Conservation (phyloP, 2,113 vertebrate genomes). For the Glaucomys volans region DNA sequence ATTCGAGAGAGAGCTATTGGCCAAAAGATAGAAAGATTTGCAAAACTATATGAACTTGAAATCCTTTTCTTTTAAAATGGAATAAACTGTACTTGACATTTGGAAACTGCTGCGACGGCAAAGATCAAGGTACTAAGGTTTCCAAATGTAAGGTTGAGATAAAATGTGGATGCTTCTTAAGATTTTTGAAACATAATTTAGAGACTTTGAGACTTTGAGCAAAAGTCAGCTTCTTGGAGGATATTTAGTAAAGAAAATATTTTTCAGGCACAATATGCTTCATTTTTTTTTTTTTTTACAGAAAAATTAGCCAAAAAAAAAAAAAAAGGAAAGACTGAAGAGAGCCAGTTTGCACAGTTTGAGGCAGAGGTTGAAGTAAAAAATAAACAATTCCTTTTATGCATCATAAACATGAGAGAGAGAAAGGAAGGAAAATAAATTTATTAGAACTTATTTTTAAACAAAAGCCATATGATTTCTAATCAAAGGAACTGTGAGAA, state of each 20-base stretch:
- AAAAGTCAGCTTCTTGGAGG: conserved; percentile 65
- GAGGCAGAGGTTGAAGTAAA: background rate
- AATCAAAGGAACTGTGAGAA: background rate
- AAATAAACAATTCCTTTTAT: conserved; percentile 30
- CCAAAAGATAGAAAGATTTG: conserved; percentile 54
- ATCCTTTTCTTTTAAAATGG: conserved; percentile 56
- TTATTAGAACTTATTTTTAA: background rate
- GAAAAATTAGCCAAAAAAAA: conserved; percentile 23
- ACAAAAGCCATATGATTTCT: background rate
- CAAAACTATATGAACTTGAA: conserved; percentile 62
- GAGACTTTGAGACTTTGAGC: conserved; percentile 65
- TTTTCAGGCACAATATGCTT: conserved; percentile 51
- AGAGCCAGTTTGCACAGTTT: background rate
- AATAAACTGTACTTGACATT: conserved; percentile 68
- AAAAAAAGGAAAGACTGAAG: background rate
- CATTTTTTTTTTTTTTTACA: conserved; percentile 70
- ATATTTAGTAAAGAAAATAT: conserved; percentile 58
- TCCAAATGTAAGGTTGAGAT: conserved; percentile 59
- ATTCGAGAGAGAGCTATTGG: background rate
- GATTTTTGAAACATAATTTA: conserved; percentile 54
- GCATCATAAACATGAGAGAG: background rate
- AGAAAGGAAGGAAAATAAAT: conserved; percentile 34
- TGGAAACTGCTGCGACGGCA: conserved; percentile 61
- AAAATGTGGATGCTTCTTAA: background rate
- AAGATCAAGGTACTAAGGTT: conserved; percentile 59